Base-by-base conservation (phyloP, 2,797 vertebrate species). In the Australoheros facetus region DNA sequence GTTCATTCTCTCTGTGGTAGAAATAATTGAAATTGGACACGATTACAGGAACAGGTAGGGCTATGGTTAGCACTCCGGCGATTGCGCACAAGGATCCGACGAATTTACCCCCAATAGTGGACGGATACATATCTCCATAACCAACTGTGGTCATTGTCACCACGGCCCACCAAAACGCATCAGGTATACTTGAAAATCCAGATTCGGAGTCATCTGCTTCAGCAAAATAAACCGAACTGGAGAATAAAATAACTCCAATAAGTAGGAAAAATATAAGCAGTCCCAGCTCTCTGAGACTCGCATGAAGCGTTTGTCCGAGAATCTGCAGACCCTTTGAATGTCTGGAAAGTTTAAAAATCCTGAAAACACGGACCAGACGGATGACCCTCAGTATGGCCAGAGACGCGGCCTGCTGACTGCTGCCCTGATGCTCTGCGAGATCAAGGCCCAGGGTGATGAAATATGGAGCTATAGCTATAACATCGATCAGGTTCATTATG, bases 11-110 rank as follows among this genome's bases (percentile, higher is more conserved):
- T 57, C 97, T 94, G 91, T 98, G 97, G 90, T 99, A 99, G 93
- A 98, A 99, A 92, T 99, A 99, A 92, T 98, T 99, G 92, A 99
- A 99, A 93, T 99, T 99, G 54, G 98, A 98, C 56, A 99, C 98
- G 0, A 99, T 99, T 13, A 99, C 98, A 0, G 98, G 98, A 2
- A 99, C 98, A 0, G 98, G 98, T 0, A 98, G 85, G 1, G 98
- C 97, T 2, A 99, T 98, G 58, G 98, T 98, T 2, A 99, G 95
- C 56, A 98, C 98, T 4, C 98, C 98, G 0, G 98, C 98, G 0
- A 99, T 98, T 73, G 98, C 98, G 37, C 98, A 99, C 92, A 99
- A 77, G 0, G 98, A 99, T 28, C 98, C 98, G 12, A 99, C 97
- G 1, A 98, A 96, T 92, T 99, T 99, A 59, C 98, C 98, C 1